These are phyloP conservation scores for Ophion slaviceki DNA, from an alignment of 2,888 invertebrate genomes.

Conservation along the genomic window DNA sequence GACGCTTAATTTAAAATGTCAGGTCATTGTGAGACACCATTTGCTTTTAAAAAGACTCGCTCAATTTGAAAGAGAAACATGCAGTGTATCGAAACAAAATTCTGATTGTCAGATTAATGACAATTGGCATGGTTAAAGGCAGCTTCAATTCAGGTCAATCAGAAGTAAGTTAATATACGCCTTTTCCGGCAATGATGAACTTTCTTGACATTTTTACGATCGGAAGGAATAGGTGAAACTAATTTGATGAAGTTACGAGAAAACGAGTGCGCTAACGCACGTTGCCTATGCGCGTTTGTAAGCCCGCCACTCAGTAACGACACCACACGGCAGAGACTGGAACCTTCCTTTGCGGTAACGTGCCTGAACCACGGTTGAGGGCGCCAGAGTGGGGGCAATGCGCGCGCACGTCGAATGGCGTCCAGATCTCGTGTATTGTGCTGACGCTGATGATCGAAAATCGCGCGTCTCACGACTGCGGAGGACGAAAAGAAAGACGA, in stretches of 20 bases:
- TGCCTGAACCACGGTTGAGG: no score
- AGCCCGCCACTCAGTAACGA: neutral
- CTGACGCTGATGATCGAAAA: slow-evolving; percentile 61
- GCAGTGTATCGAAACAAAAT: no score
- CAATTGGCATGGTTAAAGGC: no score
- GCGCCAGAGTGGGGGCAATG: slow-evolving; percentile 1
- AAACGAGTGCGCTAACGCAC: no score
- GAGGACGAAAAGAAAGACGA: neutral
- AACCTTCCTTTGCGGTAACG: neutral
- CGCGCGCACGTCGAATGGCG: slow-evolving; percentile 66
- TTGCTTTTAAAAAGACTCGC: no score
- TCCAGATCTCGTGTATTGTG: slow-evolving; percentile 57
- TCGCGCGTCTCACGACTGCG: slow-evolving; percentile 56
- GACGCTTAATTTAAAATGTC: no score
- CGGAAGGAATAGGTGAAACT: neutral
- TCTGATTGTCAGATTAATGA: no score
- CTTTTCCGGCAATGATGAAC: neutral
- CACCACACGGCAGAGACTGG: neutral
- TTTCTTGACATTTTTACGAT: neutral
- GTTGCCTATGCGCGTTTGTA: no score
- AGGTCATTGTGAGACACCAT: no score
- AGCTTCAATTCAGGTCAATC: no score
- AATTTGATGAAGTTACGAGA: neutral
- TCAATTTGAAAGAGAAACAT: no score
- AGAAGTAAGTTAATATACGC: neutral